Base-by-base conservation (phyloP, 2,888 invertebrate species). In the Patella caerulea region DNA sequence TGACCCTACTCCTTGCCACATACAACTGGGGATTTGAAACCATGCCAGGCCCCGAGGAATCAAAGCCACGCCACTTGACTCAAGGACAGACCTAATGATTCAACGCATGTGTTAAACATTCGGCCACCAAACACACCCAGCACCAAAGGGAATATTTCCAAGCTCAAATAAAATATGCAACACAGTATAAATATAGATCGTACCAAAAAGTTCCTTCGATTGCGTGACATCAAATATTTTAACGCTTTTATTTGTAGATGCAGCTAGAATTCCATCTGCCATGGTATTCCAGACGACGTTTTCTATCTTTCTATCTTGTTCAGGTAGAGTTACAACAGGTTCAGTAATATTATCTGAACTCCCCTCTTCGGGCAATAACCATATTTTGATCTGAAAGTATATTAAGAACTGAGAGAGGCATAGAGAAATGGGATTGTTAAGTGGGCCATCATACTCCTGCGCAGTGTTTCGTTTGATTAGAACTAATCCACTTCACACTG, bases 251-350 rank as follows among this genome's bases (percentile, higher is more conserved):
- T 95, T 95, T 0, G 96, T 95, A 0, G 97, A 95, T 15, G 96
- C 96, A 87, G 97, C 95, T 70, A 98, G 93, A n/a, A 98, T 93
- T 77, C 95, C 96, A 90, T 97, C 96, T 3, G 97, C 97, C 12
- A 95, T 95, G 0, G 98, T 97, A 92, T 98, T 97, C 92, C 97
- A 98, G 52, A 95, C 94, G 0, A 98, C 96, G 53, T 95, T 96
- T 92, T 98, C 98, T 1, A 98, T 96, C 78, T 96, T 93, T 45
- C 84, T 82, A 95, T 96, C 96, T 86, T 96, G 95, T 88, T 96
- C 95, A 90, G 87, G 84, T 19, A 89, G 77, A 9, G 73, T 56
- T 14, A 79, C 72, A 3, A 72, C 73, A 2, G 84, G 80, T 24
- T 81, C 77, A 12, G 83, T 73, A 12, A 96, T 96, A 0, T 96